A percentile compares a stretch with the other conserved stretches of the same genome.
Conservation (phyloP, 1,140 invertebrate species). For the Galendromus occidentalis region DNA sequence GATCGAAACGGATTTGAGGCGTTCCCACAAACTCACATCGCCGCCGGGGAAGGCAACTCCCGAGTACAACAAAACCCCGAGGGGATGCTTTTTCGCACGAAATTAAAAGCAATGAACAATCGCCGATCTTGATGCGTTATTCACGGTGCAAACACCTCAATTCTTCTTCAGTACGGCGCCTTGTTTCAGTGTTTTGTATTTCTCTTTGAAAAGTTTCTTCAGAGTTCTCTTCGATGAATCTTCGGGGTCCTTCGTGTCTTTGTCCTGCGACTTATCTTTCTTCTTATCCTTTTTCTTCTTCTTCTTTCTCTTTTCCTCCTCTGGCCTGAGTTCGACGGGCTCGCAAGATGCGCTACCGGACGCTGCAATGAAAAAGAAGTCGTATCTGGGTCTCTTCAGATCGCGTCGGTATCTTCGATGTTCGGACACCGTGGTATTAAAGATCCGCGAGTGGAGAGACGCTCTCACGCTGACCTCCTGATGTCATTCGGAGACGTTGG, state of each 20-base stretch:
- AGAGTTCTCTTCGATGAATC: constrained; percentile 16
- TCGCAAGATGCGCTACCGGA: constrained; percentile 13
- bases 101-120: no score
- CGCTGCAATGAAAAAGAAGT: no score
- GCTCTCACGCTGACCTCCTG: neutral
- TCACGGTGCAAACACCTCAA: no score
- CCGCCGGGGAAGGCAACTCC: no score
- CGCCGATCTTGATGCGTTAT: no score
- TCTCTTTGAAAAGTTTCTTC: constrained; percentile 18
- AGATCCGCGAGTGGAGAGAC: no score
- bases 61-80: no score
- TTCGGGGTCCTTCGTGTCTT: constrained; percentile 24
- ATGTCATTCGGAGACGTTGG: neutral
- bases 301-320: constrained; percentile 17
- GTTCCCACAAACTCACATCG: no score
- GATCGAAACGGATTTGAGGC: no score
- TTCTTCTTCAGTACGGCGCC: neutral
- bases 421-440: no score
- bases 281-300: constrained; percentile 19
- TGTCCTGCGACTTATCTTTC: constrained; percentile 19
- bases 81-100: no score
- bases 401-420: constrained; percentile 11
- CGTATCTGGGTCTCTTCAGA: no score
- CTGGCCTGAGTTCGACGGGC: constrained; percentile 17
- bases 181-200: constrained; percentile 5